Conservation (phyloP, 2,113 vertebrate genomes). For the Emberiza fucata region DNA sequence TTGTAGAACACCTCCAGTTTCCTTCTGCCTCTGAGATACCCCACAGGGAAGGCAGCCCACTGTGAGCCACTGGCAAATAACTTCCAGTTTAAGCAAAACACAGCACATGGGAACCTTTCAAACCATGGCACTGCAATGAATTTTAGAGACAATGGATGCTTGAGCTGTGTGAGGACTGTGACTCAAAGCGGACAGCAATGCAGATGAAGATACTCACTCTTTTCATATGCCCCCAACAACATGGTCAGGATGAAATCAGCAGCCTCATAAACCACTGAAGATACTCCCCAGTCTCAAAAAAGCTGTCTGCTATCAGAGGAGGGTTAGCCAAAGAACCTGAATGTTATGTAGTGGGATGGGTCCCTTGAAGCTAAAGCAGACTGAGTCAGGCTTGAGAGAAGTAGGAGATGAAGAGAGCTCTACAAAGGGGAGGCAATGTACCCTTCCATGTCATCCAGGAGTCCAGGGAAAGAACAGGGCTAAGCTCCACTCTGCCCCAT, state of each 20-base stretch:
- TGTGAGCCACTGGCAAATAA: neutral
- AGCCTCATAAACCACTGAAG: neutral
- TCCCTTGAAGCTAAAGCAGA: neutral
- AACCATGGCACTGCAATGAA: neutral
- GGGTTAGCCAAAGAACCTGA: neutral
- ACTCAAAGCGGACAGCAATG: neutral
- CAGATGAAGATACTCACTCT: neutral
- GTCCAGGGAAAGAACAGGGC: neutral
- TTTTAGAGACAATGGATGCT: neutral
- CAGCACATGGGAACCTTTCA: neutral
- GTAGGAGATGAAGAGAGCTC: neutral
- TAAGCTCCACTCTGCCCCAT: neutral
- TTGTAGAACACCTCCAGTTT: neutral
- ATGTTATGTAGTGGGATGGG: neutral
- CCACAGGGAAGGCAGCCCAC: neutral
- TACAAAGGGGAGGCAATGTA: accelerated
- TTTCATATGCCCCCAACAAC: neutral
- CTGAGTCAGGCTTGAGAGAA: neutral
- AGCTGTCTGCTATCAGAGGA: neutral
- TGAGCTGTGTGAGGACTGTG: neutral
- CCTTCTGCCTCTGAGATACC: neutral
- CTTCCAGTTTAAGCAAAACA: neutral
- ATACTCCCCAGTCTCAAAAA: neutral
- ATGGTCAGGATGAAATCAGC: neutral
- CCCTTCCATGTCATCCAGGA: neutral